Conservation (phyloP, 2,113 vertebrate species). For the Setophaga kirtlandii region DNA sequence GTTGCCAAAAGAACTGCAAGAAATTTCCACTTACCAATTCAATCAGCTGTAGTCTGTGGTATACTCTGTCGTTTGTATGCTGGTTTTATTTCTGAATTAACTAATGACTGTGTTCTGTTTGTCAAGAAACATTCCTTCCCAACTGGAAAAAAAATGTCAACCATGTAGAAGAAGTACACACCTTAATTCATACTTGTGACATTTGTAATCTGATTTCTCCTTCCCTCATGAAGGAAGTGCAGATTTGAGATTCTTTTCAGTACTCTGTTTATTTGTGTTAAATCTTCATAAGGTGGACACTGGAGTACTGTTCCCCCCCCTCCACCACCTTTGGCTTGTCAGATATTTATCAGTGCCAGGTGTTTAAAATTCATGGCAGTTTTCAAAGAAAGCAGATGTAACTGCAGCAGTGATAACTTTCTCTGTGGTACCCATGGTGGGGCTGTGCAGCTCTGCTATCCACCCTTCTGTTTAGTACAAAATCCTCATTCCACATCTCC, state of each 20-base stretch:
- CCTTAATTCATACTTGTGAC: constrained; percentile 36
- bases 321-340: neutral
- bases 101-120: constrained; percentile 35
- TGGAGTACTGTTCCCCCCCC: neutral
- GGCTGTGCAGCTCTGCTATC: neutral
- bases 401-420: neutral
- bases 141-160: constrained; percentile 1
- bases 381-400: neutral
- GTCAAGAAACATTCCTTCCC: constrained; percentile 34
- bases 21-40: neutral
- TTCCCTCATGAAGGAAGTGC: neutral
- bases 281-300: neutral
- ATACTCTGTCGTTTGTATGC: neutral
- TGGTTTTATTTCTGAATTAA: constrained; percentile 49
- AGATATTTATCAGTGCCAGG: neutral
- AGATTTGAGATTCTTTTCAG: neutral
- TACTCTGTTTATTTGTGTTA: neutral
- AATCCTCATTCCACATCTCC: neutral
- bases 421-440: neutral
- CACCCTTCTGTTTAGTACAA: neutral
- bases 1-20: neutral
- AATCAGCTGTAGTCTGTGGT: neutral
- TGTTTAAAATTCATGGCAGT: neutral
- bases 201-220: neutral
- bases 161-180: constrained; percentile 18